Conservation (phyloP, 2,888 invertebrate genomes). For the Seladonia tumulorum region DNA sequence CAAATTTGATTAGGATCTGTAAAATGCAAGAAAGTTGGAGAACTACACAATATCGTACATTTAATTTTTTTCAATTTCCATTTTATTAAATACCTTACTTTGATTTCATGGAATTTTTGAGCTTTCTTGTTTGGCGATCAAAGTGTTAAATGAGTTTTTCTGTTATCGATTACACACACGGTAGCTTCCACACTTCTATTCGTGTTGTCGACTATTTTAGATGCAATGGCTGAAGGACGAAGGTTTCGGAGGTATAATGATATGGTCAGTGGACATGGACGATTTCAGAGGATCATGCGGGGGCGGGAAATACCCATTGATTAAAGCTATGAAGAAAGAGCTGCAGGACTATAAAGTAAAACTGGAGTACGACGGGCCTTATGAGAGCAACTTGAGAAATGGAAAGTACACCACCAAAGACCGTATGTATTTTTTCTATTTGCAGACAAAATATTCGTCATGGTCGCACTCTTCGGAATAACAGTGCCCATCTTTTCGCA, state of each 20-base stretch:
- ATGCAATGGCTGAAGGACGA: slow-evolving; percentile 97
- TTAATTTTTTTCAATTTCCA: no score
- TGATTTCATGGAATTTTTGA: no score
- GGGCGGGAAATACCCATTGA: slow-evolving; percentile 94
- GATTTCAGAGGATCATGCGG: slow-evolving; percentile 97
- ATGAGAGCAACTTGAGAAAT: slow-evolving; percentile 89
- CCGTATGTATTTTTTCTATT: slow-evolving; percentile 87
- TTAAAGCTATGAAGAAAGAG: slow-evolving; percentile 94
- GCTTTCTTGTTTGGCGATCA: no score
- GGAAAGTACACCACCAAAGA: slow-evolving; percentile 95
- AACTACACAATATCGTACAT: no score
- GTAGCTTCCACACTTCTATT: not conserved
- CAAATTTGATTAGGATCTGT: no score
- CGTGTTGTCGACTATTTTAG: slow-evolving; percentile 83
- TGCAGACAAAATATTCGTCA: not conserved
- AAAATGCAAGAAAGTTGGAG: no score
- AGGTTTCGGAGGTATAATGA: slow-evolving; percentile 98
- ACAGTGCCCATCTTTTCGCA: slow-evolving; percentile 81
- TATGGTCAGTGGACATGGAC: slow-evolving; percentile 98
- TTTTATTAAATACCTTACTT: no score
- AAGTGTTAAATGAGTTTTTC: no score
- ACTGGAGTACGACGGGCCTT: slow-evolving; percentile 94
- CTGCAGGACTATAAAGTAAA: slow-evolving; percentile 92
- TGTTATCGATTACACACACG: no score
- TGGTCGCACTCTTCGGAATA: not conserved